Evolutionary conservation across 2,888 invertebrate genomes (phyloP).

Genomic region (Ischnus inquisitorius): DNA sequence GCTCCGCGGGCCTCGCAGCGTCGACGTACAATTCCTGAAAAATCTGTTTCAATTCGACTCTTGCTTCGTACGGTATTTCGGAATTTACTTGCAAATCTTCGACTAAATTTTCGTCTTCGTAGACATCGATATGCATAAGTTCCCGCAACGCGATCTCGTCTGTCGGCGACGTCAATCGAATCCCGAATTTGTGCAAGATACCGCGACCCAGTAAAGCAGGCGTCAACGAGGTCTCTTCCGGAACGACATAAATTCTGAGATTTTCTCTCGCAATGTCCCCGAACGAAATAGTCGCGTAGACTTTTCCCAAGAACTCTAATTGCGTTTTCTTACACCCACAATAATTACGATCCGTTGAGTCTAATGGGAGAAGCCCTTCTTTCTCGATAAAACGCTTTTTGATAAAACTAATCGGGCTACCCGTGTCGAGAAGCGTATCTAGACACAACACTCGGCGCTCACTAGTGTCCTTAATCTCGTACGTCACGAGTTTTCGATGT

Average conservation of each 20-base stretch:
- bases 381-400: conserved; percentile 59
- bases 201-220: conserved; percentile 55
- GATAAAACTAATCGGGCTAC: conserved; percentile 60
- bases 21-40: conserved; percentile 45
- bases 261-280: conserved; percentile 28
- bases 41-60: conserved; percentile 26
- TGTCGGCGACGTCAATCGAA: conserved; percentile 35
- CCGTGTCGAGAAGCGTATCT: conserved; percentile 57
- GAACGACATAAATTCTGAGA: conserved; percentile 56
- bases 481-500: conserved; percentile 43
- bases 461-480: conserved; percentile 53
- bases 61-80: conserved; percentile 34
- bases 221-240: conserved; percentile 56
- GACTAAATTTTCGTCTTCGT: conserved; percentile 20
- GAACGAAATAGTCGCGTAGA: conserved; percentile 35
- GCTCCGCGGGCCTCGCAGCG: conserved; percentile 33
- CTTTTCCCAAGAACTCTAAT: conserved; percentile 45
- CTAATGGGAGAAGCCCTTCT: conserved; percentile 50
- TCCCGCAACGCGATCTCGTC: conserved; percentile 25
- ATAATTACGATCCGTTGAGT: conserved; percentile 45
- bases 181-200: conserved; percentile 44
- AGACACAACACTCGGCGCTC: conserved; percentile 51
- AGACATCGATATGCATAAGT: conserved; percentile 38
- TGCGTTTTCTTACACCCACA: conserved; percentile 39
- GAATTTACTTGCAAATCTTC: conserved; percentile 25